Conservation (phyloP, 2,888 invertebrate species). For the Drosophila mulleri region DNA sequence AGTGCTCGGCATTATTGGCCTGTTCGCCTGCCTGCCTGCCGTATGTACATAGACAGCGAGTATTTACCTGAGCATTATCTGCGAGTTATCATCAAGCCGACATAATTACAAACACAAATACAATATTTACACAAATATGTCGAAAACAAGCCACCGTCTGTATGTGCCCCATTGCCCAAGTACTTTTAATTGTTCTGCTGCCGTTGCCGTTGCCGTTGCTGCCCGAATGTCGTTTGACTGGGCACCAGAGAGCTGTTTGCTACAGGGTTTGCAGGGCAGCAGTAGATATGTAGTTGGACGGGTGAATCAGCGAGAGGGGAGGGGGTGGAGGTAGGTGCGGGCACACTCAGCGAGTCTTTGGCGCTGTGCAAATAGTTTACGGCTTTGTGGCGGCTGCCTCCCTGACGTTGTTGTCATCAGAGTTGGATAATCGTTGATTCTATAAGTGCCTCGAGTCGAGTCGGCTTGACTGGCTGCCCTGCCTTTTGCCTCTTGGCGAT, state of each 20-base stretch:
- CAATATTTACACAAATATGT: constrained; percentile 78
- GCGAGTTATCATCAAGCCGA: constrained; percentile 73
- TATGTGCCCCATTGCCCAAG: constrained; percentile 30
- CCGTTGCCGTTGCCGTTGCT: no score
- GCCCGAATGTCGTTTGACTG: constrained; percentile 12
- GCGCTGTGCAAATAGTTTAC: constrained; percentile 59
- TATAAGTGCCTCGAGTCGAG: constrained; percentile 62
- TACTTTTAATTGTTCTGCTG: constrained; percentile 58
- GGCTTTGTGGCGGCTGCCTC: constrained; percentile 34
- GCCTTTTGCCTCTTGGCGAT: constrained; percentile 13
- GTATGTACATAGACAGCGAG: constrained; percentile 35
- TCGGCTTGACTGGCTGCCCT: constrained; percentile 41
- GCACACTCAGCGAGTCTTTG: constrained; percentile 31
- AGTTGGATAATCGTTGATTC: constrained; percentile 72
- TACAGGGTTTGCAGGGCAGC: background rate
- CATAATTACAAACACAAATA: constrained; percentile 79
- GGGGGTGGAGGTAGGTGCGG: background rate
- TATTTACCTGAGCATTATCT: constrained; percentile 78
- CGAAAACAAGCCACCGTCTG: constrained; percentile 55
- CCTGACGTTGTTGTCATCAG: constrained; percentile 22
- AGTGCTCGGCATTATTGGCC: constrained; percentile 44
- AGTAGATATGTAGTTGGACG: background rate
- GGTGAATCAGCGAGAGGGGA: background rate
- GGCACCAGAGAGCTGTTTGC: constrained; percentile 3
- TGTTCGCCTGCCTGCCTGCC: constrained; percentile 12